Evolutionary conservation across 2,888 invertebrate genomes (phyloP), one percentile per base, ranked within the genome.

Genomic region (Dynastes maya): DNA sequence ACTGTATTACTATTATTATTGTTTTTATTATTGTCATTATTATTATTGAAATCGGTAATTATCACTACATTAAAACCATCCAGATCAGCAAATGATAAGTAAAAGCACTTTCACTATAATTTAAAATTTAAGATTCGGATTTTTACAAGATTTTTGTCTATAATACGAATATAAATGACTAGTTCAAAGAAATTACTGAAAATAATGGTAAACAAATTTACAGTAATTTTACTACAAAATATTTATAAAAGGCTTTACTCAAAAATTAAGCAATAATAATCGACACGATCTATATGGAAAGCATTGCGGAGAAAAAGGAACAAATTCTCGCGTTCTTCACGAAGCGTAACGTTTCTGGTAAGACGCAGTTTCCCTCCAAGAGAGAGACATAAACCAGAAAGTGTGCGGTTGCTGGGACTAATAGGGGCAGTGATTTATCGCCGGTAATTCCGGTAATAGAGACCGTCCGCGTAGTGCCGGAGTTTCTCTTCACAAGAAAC

Each of bases 361-460:
- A 67, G 76, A 76, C 64, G 51, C 29, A 76, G 22, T 76, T 53
- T 76, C 76, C 22, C 61, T 49, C 61, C 70, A 68, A 70, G 58
- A 70, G 67, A 49, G 71, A 74, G 72, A 74, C 72, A 74, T 74
- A 74, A 49, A 74, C 58, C 72, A 74, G 72, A 74, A 61, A 74
- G 72, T 61, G 72, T 77, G 77, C 45, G 68, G 77, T 77, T 40
- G 68, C 77, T 45, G 77, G 77, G 68, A 77, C 77, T 77, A 77
- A 77, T 77, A 68, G 77, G 68, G 74, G 74, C 86, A 86, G 87
- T 88, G 87, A 88, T 88, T 88, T 88, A 88, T 83, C 85, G 82
- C 85, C 84, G 86, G 86, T 87, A 87, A 87, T 87, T 87, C 86
- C 84, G 82, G 85, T 85, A 86, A 87, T 87, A 85, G 86, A 86